These are phyloP conservation scores for Melanocharis versteri DNA, from an alignment of 2,113 vertebrate species.

Conservation along the genomic window DNA sequence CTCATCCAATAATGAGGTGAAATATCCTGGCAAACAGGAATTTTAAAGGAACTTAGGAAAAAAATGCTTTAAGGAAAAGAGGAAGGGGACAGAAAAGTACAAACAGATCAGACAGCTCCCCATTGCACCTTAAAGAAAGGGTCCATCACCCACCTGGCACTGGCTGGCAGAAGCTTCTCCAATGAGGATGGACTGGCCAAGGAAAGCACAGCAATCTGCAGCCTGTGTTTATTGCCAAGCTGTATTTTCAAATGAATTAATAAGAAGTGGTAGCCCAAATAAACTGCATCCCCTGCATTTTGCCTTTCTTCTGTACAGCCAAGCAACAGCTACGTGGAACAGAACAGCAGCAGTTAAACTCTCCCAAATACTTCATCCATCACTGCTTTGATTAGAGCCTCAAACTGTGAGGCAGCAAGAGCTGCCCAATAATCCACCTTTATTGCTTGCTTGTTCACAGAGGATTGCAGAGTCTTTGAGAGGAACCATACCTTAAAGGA, in stretches of 20 bases:
- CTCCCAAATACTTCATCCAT: not conserved
- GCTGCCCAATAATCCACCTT: not conserved
- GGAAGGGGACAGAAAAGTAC: not conserved
- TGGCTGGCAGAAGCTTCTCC: not conserved
- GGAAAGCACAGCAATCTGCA: not conserved
- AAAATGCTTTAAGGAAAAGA: not conserved
- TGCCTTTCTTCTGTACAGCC: not conserved
- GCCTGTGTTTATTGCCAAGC: not conserved
- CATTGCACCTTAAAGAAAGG: not conserved
- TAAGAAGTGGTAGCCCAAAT: not conserved
- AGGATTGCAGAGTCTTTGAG: not conserved
- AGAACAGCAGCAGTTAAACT: not conserved
- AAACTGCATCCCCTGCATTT: not conserved
- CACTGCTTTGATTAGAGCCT: not conserved
- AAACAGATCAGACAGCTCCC: not conserved
- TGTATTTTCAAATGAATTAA: not conserved
- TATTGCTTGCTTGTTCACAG: not conserved
- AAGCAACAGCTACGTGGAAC: not conserved
- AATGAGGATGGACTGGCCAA: not conserved
- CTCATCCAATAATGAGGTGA: not conserved
- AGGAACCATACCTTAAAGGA: not conserved
- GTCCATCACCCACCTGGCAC: not conserved
- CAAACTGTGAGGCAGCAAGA: not conserved
- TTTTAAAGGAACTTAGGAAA: not conserved
- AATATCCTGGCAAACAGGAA: not conserved